These are phyloP conservation scores for Pseudachorutes palmiensis DNA, from an alignment of 1,140 invertebrate genomes.

Conservation along the genomic window DNA sequence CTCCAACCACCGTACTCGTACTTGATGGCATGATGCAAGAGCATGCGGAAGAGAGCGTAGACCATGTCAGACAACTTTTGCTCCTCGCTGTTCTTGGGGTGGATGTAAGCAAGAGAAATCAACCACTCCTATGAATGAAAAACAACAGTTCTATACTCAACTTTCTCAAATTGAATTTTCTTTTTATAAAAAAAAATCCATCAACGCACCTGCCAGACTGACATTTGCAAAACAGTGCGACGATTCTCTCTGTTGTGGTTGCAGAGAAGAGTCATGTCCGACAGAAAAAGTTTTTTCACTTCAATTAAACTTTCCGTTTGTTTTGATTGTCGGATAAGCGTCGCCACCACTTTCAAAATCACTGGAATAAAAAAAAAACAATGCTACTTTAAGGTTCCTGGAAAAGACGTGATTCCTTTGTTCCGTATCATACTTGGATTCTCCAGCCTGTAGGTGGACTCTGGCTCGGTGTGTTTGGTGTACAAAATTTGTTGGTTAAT, in stretches of 20 bases:
- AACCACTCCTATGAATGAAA: slow-evolving; percentile 73
- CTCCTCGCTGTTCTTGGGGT: slow-evolving; percentile 88
- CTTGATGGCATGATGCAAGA: slow-evolving; percentile 97
- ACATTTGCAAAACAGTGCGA: slow-evolving; percentile 96
- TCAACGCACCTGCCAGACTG: slow-evolving; percentile 97
- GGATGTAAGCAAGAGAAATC: slow-evolving; percentile 96
- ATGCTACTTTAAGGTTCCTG: too few species aligned
- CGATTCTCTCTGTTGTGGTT: slow-evolving; percentile 96
- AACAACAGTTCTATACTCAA: background rate
- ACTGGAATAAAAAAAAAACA: slow-evolving; percentile 57
- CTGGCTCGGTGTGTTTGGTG: slow-evolving; percentile 83
- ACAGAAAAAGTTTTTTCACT: slow-evolving; percentile 92
- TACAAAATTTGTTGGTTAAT: slow-evolving; percentile 90
- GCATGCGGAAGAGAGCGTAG: slow-evolving; percentile 91
- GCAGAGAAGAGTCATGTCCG: slow-evolving; percentile 93
- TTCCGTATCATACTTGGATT: slow-evolving; percentile 72
- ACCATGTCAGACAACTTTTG: slow-evolving; percentile 97
- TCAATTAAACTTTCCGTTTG: slow-evolving; percentile 81
- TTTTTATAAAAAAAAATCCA: too few species aligned
- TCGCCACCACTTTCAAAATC: slow-evolving; percentile 97
- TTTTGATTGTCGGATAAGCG: slow-evolving; percentile 90
- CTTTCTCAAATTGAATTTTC: background rate
- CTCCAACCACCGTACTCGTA: slow-evolving; percentile 99
- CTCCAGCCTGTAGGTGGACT: slow-evolving; percentile 87
- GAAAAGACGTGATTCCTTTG: background rate